Conservation (phyloP, 1,140 invertebrate genomes). For the Euura saliciscinereae region DNA sequence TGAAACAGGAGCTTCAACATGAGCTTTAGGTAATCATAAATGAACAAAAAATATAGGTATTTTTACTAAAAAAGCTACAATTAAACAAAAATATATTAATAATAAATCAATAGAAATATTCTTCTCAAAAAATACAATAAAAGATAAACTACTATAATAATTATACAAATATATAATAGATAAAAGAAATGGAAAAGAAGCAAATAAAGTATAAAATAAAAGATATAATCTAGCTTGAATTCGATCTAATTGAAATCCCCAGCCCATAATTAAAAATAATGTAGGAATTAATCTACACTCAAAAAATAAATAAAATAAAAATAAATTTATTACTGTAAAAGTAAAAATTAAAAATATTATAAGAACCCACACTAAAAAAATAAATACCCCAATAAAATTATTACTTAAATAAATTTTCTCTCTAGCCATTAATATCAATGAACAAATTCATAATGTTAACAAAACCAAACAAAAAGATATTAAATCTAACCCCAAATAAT, state of each 20-base stretch:
- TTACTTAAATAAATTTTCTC: constrained; percentile 53
- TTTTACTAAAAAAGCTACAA: constrained; percentile 71
- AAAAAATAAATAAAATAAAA: constrained; percentile 74
- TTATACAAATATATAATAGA: constrained; percentile 60
- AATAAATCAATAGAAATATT: constrained; percentile 50
- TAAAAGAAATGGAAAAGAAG: constrained; percentile 66
- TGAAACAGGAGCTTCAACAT: constrained; percentile 74
- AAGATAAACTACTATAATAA: constrained; percentile 51
- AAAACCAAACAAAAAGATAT: constrained; percentile 61
- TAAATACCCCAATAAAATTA: constrained; percentile 59
- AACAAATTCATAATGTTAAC: constrained; percentile 61
- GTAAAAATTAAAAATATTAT: constrained; percentile 63
- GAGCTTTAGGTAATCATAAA: constrained; percentile 74
- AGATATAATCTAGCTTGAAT: constrained; percentile 65
- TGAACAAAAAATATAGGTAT: constrained; percentile 73
- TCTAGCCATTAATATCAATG: constrained; percentile 61
- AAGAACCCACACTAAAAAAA: constrained; percentile 61
- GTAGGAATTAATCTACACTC: constrained; percentile 67
- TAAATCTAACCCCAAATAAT: constrained; percentile 56
- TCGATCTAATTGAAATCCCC: constrained; percentile 68
- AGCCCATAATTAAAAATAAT: constrained; percentile 69
- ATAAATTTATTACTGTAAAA: constrained; percentile 63
- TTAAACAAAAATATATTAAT: constrained; percentile 61
- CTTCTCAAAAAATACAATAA: constrained; percentile 52
- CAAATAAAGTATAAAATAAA: constrained; percentile 68